Evolutionary conservation across 2,888 invertebrate genomes (phyloP), one percentile per base, ranked within the genome.

Genomic region (Lasioglossum pauxillum): DNA sequence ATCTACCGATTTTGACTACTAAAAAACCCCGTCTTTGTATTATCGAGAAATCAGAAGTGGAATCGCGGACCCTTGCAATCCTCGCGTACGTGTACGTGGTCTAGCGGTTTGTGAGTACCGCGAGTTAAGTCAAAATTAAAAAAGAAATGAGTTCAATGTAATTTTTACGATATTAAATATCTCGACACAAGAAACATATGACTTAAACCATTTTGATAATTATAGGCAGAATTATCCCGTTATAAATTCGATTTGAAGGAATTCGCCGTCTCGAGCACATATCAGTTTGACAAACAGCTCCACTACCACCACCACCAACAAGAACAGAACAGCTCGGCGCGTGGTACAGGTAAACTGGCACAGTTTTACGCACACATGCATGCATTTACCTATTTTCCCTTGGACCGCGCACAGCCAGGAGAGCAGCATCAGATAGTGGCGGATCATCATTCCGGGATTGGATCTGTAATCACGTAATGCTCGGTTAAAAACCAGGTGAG

Each of bases 361-460:
- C 67, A 35, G 67, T 35, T 35, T 67, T 35, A 67, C 67, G 38
- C 71, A 57, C 53, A 38, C 35, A 57, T 71, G 75, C 85, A 79
- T 73, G 41, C 69, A 92, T 93, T 93, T 85, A 92, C 95, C 95
- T 92, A 93, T 94, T 88, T 94, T 93, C 78, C 94, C 94, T 81
- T 94, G 93, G 53, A 93, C 95, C 80, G 92, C 93, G 89, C 94
- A 95, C 75, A 95, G 91, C 93, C 94, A 95, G 84, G 93, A 94
- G 78, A 95, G 90, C 82, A 95, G 91, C 90, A 95, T 84, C 90
- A 95, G 90, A 90, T 94, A 95, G 88, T 94, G 92, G 84, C 94
- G 94, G 89, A 94, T 94, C 95, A 95, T 95, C 90, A 93, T 94
- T 91, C 92, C 92, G 88, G 85, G 84, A 83, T 90, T 91, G 88